Base-by-base conservation (phyloP, 2,797 vertebrate species). In the Chaetophractus vellerosus region DNA sequence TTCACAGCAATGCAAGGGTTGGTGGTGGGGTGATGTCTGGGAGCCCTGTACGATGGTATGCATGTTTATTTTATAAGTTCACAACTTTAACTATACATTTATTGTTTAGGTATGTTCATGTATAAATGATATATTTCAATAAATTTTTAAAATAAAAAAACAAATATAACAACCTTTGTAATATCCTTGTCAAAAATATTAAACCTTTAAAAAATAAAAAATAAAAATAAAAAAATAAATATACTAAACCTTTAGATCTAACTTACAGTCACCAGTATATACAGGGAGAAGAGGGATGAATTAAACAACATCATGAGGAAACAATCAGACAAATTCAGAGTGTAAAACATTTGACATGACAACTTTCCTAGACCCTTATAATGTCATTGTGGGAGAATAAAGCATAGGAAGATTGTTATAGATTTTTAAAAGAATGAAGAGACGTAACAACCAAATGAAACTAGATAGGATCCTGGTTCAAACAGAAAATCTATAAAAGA, bases 171-270 rank as follows among this genome's bases (percentile, higher is more conserved):
- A 76, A 66, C 16, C 87, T 84, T 41, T 75, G 41, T 41, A 38
- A 38, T n/a, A 68, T 76, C 16, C n/a, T 94, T 90, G 81, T 81
- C 79, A 84, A 90, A 95, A 74, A 66, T 41, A 82, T 68, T 92
- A 93, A 82, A 81, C 36, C 41, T 61, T n/a, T n/a, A n/a, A n/a
- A n/a, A n/a, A n/a, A n/a, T n/a, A n/a, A n/a, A n/a, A n/a, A n/a
- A n/a, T n/a, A n/a, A n/a, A n/a, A n/a, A n/a, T n/a, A n/a, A n/a
- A n/a, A n/a, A n/a, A n/a, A n/a, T n/a, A 33, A n/a, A 74, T 86
- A 41, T 80, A 80, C 52, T 19, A 68, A 18, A 26, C 19, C 9
- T 69, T 10, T 69, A 36, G 66, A 78, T 63, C 55, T 79, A 66
- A 78, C 21, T 78, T 91, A 33, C 33, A 81, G 83, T 72, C 48